Base-by-base conservation (phyloP, 2,113 vertebrate species). In the Plectropomus leopardus region DNA sequence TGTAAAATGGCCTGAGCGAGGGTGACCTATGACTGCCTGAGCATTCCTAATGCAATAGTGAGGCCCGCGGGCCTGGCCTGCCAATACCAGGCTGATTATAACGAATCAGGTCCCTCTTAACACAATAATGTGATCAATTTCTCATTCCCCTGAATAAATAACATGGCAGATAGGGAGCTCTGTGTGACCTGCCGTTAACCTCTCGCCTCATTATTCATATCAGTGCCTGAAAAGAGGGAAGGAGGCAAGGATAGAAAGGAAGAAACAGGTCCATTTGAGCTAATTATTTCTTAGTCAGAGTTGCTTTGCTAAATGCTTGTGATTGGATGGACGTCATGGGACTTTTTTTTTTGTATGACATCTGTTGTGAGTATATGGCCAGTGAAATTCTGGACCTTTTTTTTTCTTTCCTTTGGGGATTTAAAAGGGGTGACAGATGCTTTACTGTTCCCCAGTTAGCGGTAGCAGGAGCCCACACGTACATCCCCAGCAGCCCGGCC, bases 51-150 rank as follows among this genome's bases (percentile, higher is more conserved):
- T 97, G 96, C 94, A 95, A 95, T 88, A 94, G 93, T 94, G 93
- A 94, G 95, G 96, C 96, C 96, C 92, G 92, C 89, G 90, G 97
- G 96, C 80, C 96, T 85, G 92, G 96, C 92, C 96, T 99, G 98
- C 97, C 98, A 98, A 98, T 99, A 98, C 94, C 77, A 30, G 95
- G 90, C 96, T 97, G 97, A 98, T 98, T 97, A 97, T 96, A 97
- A 99, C 98, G 96, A 99, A 99, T 99, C 97, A 97, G 97, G 94
- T 94, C 95, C 95, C 96, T 95, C 96, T 97, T 94, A 96, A 96
- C 93, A 92, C 97, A 96, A 97, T 98, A 97, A 99, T 96, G 96
- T 98, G 97, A 99, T 99, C 97, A 99, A 98, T 99, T 98, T 98
- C 97, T 97, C 97, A 97, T 98, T 98, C 96, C 96, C 83, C 96